Base-by-base conservation (phyloP, 2,113 vertebrate species). In the Proteles cristata region DNA sequence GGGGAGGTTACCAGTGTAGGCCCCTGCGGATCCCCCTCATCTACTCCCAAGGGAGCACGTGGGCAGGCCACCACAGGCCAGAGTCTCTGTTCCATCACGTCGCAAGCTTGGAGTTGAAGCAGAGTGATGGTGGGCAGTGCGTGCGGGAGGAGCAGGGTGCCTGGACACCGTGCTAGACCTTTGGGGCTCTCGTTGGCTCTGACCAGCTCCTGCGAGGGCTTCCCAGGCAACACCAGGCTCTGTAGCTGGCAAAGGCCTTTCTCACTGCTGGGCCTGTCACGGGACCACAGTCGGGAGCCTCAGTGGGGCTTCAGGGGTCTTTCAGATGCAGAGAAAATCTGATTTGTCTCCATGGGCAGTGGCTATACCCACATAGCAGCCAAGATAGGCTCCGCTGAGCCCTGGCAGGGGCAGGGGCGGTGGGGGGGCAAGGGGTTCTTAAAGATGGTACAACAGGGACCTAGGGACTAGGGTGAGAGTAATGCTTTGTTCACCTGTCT, bases 251-350 rank as follows among this genome's bases (percentile, higher is more conserved):
- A 43, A 33, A 28, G 68, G 15, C 17, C n/a, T 61, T 48, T 26
- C 43, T 58, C 45, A 23, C 31, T 31, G 77, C 39, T 4, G 3
- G 45, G 33, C 63, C 74, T 76, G 2, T 43, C 6, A 5, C 11
- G 26, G 61, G 39, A n/a, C 31, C 58, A 23, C 45, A 0, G 45
- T 65, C 4, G 16, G 17, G 55, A 11, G 17, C 35, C 39, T 63
- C 63, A 14, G 39, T 4, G 35, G 61, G 87, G 55, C 45, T 35
- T 19, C 5, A 0, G 8, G 68, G 16, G 6, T 66, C 79, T 53
- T 66, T 92, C 35, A 92, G 35, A 45, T 8, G 21, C 79, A 91
- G 77, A 74, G 28, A 58, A 82, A 35, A 77, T 85, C 93, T 63
- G 14, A 63, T 53, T 45, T 66, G 50, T 90, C 76, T 28, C 61